phyloP scores from a whole-genome alignment of 2,797 vertebrate species.

The Philypnodon macrostomus region DNA sequence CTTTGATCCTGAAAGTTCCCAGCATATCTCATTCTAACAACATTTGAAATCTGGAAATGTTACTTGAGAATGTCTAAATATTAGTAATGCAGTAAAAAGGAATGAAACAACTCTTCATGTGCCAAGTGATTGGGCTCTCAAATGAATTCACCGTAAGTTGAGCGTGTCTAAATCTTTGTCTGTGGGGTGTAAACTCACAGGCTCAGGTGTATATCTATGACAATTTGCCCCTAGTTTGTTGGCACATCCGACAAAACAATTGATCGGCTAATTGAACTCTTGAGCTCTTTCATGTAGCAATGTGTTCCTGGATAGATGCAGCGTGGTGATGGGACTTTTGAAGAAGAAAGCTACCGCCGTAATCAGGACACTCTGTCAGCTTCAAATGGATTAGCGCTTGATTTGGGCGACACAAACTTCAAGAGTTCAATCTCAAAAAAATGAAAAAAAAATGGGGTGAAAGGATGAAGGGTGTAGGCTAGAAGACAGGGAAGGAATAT shows the following conservation, averaged over 20 bases:
- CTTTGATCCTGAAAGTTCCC: slow-evolving; percentile 40
- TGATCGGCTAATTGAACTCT: slow-evolving; percentile 70
- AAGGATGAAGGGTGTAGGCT: slow-evolving; percentile 41
- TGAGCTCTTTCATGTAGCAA: slow-evolving; percentile 70
- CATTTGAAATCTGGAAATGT: slow-evolving; percentile 18
- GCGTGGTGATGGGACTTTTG: slow-evolving; percentile 62
- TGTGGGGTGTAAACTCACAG: slow-evolving; percentile 15
- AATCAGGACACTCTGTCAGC: slow-evolving; percentile 71
- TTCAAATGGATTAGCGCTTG: slow-evolving; percentile 75
- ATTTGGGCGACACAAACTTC: slow-evolving; percentile 59
- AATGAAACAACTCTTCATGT: slow-evolving; percentile 17
- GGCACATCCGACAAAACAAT: slow-evolving; percentile 62
- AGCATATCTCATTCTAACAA: slow-evolving; percentile 15
- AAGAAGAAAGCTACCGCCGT: slow-evolving; percentile 67
- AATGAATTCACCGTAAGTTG: slow-evolving; percentile 12
- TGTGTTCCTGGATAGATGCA: slow-evolving; percentile 68
- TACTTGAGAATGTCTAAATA: slow-evolving; percentile 30
- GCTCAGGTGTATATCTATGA: slow-evolving; percentile 48
- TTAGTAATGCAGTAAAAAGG: slow-evolving; percentile 22
- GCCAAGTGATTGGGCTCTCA: slow-evolving; percentile 4
- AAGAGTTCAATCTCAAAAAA: slow-evolving; percentile 62
- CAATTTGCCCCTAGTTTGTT: slow-evolving; percentile 63
- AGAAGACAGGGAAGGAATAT: slow-evolving; percentile 55
- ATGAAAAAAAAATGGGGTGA: slow-evolving; percentile 24
- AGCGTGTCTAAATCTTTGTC: slow-evolving; percentile 17